A percentile compares a stretch with the other conserved stretches of the same genome.
Conservation (phyloP, 2,888 invertebrate genomes). For the Syritta pipiens region DNA sequence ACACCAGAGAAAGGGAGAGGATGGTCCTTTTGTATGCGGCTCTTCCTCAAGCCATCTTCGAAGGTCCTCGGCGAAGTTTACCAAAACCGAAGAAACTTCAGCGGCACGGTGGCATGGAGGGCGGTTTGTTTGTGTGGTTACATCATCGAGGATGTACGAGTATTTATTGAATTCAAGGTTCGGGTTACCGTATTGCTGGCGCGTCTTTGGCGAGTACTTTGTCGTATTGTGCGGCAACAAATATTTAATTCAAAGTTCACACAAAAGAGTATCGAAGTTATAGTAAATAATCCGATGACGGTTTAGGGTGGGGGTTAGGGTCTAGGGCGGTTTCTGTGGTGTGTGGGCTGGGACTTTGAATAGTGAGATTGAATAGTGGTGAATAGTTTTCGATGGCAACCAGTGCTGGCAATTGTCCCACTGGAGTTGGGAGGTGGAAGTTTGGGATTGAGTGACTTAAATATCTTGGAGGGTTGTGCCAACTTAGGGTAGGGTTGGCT, state of each 20-base stretch:
- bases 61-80: conserved; percentile 27
- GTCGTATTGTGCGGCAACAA: conserved; percentile 33
- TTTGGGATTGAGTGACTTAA: too few species aligned
- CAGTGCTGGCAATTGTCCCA: too few species aligned
- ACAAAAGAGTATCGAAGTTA: conserved; percentile 54
- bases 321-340: not conserved
- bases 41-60: conserved; percentile 7
- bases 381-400: too few species aligned
- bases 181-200: conserved; percentile 8
- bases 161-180: conserved; percentile 34
- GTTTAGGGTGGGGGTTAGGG: conserved; percentile 7
- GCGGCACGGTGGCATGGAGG: not conserved
- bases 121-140: conserved; percentile 25
- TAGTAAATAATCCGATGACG: conserved; percentile 35
- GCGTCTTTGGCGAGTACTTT: conserved; percentile 8
- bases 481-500: too few species aligned
- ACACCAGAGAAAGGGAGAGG: too few species aligned
- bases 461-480: too few species aligned
- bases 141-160: conserved; percentile 1
- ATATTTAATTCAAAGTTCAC: conserved; percentile 60
- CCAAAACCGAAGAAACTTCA: conserved; percentile 3
- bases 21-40: conserved; percentile 6
- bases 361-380: not conserved
- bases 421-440: too few species aligned
- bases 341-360: not conserved